Percentiles rank a stretch among this genome's conserved stretches.
These are phyloP conservation scores for Marronus borbonicus DNA, from an alignment of 2,888 invertebrate species.

Conservation along the genomic window DNA sequence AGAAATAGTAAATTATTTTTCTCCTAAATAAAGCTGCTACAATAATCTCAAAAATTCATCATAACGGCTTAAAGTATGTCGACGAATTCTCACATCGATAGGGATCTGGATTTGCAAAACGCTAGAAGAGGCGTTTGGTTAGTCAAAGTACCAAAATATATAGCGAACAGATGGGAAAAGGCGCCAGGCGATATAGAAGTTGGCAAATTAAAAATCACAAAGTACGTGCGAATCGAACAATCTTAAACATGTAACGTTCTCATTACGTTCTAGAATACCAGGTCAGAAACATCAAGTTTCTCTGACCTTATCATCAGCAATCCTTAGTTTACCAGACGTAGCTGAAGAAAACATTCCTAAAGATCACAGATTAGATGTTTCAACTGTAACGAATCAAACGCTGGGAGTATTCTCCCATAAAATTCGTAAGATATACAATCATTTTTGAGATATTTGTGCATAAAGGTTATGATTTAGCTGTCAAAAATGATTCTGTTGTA, in stretches of 20 bases:
- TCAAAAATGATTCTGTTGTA: constrained; percentile 78
- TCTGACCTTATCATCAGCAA: constrained; percentile 85
- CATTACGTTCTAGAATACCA: constrained; percentile 70
- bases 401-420: constrained; percentile 93
- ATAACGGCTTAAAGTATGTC: constrained; percentile 24
- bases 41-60: too few species aligned
- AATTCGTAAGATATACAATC: constrained; percentile 75
- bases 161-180: constrained; percentile 96
- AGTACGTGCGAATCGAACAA: constrained; percentile 69
- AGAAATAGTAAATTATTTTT: too few species aligned
- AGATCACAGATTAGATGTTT: constrained; percentile 92
- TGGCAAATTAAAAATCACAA: constrained; percentile 91
- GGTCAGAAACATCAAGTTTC: constrained; percentile 92
- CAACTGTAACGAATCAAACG: constrained; percentile 92
- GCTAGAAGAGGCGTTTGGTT: constrained; percentile 95
- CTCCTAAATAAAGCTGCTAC: too few species aligned
- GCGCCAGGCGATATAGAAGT: constrained; percentile 93
- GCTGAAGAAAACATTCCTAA: constrained; percentile 89
- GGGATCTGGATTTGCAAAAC: constrained; percentile 90
- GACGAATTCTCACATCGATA: constrained; percentile 75
- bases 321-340: constrained; percentile 83
- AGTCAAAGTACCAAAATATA: constrained; percentile 97
- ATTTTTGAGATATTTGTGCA: constrained; percentile 18
- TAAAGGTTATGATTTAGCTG: constrained; percentile 69
- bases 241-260: constrained; percentile 33